Base-by-base conservation (phyloP, 2,797 vertebrate genomes). In the Tauraco hartlaubi region DNA sequence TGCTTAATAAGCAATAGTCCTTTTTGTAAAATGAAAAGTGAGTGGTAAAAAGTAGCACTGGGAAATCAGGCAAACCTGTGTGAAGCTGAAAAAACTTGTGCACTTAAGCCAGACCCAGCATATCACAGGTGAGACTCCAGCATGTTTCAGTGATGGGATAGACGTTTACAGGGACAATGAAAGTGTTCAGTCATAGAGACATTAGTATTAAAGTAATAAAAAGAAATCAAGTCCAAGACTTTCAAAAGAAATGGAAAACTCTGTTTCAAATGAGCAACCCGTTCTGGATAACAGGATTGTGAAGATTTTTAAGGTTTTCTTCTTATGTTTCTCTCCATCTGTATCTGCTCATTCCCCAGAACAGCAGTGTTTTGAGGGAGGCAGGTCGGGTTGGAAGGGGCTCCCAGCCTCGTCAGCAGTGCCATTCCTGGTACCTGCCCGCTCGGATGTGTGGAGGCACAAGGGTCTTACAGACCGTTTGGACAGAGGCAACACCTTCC, bases 381-480 rank as follows among this genome's bases (percentile, higher is more conserved):
- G 73, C n/a, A 13, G 41, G 21, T 6, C 8, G 3, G 61, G 51
- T 3, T 9, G 25, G 69, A 5, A 11, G 5, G 7, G 66, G 3
- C 46, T 7, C 49, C 52, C 49, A 25, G 44, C 39, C 72, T 11
- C 44, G 4, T 2, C 66, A 9, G 29, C 19, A 28, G 2, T 2
- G 48, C 31, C 15, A n/a, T 9, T n/a, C 29, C 26, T 67, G 52
- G n/a, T 20, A 4, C 4, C 43, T 8, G 23, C 61, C 37, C 33
- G 5, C 19, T 21, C 4, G 5, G 66, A 7, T 4, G 23, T 37
- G 49, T 67, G 9, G 69, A 19, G 26, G 20, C 66, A 46, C 8
- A 4, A 11, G 37, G 4, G 56, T 10, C 17, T 31, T 5, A 8
- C 10, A 8, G 48, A 4, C 7, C 6, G 0, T 8, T 15, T 25